These are phyloP conservation scores for Falco berigora DNA, from an alignment of 2,797 vertebrate species.

Conservation along the genomic window DNA sequence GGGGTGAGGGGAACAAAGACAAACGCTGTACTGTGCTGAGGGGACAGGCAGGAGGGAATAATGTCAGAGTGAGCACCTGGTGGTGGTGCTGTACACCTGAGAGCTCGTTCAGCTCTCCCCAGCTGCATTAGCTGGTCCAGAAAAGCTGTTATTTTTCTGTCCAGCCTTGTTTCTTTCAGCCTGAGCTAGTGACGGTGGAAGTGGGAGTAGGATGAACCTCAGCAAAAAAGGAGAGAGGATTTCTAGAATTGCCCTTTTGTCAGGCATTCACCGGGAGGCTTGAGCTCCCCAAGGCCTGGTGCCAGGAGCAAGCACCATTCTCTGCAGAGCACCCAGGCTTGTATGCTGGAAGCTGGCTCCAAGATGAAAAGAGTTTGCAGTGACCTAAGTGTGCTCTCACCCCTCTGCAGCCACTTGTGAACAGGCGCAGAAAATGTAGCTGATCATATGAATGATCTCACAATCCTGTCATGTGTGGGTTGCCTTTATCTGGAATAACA, in stretches of 20 bases:
- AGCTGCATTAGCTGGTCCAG: background rate
- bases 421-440: background rate
- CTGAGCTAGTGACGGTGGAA: background rate
- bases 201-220: background rate
- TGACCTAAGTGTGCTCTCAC: background rate
- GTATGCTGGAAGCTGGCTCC: fast-evolving
- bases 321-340: background rate
- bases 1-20: background rate
- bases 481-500: background rate
- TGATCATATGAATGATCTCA: background rate
- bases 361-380: background rate
- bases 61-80: background rate
- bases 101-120: background rate
- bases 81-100: conserved; percentile 1
- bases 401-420: background rate
- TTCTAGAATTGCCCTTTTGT: background rate
- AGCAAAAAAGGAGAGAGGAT: background rate
- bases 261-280: background rate
- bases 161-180: background rate
- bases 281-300: background rate
- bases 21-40: background rate
- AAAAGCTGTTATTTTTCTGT: background rate
- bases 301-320: fast-evolving
- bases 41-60: background rate
- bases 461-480: background rate